Evolutionary conservation across 2,888 invertebrate genomes (phyloP).

Genomic region (Chromoteleia sp.): DNA sequence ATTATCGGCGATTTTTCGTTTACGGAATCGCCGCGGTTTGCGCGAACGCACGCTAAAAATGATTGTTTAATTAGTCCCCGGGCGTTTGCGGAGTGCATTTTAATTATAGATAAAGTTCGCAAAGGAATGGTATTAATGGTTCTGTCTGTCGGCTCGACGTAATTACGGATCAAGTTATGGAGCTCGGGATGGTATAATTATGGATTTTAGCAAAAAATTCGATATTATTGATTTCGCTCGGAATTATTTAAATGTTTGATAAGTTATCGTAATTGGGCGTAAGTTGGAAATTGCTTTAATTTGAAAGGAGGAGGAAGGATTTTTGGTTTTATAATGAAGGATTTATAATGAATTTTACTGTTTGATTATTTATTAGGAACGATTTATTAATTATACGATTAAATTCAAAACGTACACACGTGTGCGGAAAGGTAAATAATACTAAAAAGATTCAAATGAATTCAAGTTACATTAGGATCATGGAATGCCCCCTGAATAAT

Average conservation of each 20-base stretch:
- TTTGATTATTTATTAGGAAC: not conserved
- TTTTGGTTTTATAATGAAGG: not conserved
- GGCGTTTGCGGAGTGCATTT: constrained; percentile 34
- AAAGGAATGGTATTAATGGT: constrained; percentile 27
- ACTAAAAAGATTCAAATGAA: not conserved
- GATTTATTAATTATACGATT: not conserved
- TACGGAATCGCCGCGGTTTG: not conserved
- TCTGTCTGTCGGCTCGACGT: constrained; percentile 20
- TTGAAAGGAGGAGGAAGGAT: not conserved
- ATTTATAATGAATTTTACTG: not conserved
- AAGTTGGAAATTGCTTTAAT: not conserved
- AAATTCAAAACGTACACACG: not conserved
- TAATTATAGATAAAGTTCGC: constrained; percentile 43
- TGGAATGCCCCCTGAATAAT: not conserved
- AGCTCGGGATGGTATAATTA: constrained; percentile 25
- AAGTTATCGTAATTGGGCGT: constrained; percentile 19
- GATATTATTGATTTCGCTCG: constrained; percentile 22
- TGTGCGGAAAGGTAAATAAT: not conserved
- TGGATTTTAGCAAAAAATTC: constrained; percentile 14
- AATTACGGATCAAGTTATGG: constrained; percentile 34
- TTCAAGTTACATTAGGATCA: not conserved
- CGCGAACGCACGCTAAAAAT: constrained; percentile 22
- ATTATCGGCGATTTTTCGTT: constrained; percentile 15
- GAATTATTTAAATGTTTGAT: constrained; percentile 10
- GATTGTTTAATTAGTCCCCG: constrained; percentile 42